Evolutionary conservation across 2,113 vertebrate species (phyloP), one percentile per base, ranked within the genome.

Genomic region (Ascaphus truei): DNA sequence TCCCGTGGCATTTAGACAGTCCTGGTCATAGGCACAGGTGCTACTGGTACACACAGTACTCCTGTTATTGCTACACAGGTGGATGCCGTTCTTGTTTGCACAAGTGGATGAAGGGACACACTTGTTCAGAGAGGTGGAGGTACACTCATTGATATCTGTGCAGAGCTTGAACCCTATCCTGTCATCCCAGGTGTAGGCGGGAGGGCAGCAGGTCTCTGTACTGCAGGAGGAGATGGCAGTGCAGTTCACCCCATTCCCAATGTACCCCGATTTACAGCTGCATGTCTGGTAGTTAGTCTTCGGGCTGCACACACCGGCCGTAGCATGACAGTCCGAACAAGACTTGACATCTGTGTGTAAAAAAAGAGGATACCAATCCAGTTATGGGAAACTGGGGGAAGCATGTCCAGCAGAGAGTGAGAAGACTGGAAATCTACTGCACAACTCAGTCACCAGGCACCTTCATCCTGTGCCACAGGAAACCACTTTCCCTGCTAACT

Each of bases 81-180:
- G 18, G 2, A 56, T 45, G n/a, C 64, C 64, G 12, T 3, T 12
- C 39, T 10, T 68, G 52, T 68, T 57, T 18, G 22, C 31, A 57
- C 64, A 68, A 4, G 37, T 68, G 10, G 52, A 25, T 67, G 51
- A 45, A 9, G 52, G 52, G 37, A 18, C 20, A 33, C 64, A 68
- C 15, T 47, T 56, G 18, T 68, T 68, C 29, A 57, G 9, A 12
- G 64, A 57, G 20, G 13, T 9, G 26, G 57, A 37, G 7, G 27
- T 15, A 33, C 64, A 68, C 57, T 68, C 64, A 26, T 68, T 57
- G 20, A 68, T 56, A 48, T 68, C 64, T 34, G 53, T 57, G 39
- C 64, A 68, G 12, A 47, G 1, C 18, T 68, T 68, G 34, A 33
- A 57, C 8, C 37, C 39, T 52, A 12, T 26, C 7, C 34, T 52